Evolutionary conservation across 2,113 vertebrate species (phyloP).

Genomic region (Crotalus tigris): DNA sequence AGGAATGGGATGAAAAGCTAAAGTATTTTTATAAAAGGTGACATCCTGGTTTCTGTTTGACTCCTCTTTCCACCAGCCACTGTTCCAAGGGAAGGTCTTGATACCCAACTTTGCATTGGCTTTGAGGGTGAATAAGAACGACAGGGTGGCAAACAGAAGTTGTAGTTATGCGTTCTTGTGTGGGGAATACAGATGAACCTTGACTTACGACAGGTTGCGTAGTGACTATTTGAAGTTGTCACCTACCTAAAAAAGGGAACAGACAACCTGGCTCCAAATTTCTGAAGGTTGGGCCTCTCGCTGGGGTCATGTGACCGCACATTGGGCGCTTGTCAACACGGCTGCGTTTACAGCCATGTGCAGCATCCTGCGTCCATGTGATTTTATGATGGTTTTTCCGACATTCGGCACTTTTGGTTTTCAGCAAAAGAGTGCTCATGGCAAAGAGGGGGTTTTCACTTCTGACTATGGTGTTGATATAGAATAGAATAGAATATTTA

Average conservation of each 20-base stretch:
- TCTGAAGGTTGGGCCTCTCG: too few relatives aligned
- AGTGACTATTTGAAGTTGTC: not conserved
- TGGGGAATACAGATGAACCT: not conserved
- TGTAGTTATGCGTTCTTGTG: too few relatives aligned
- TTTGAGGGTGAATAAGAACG: not conserved
- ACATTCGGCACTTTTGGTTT: not conserved
- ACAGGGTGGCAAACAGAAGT: not conserved
- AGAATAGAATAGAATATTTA: too few relatives aligned
- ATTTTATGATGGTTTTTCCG: not conserved
- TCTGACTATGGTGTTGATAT: too few relatives aligned
- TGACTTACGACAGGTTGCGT: not conserved
- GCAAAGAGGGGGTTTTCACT: not conserved
- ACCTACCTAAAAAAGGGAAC: not conserved
- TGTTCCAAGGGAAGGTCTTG: not conserved
- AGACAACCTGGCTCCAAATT: not conserved
- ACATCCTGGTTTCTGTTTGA: not conserved
- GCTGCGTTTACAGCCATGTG: not conserved
- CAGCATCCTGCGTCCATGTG: not conserved
- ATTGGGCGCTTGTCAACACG: not conserved
- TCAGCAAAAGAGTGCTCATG: not conserved
- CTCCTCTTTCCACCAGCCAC: not conserved
- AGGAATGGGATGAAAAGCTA: not conserved
- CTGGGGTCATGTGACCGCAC: too few relatives aligned
- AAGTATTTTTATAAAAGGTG: not conserved
- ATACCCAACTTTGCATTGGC: not conserved